These are phyloP conservation scores for Megalops atlanticus DNA, from an alignment of 2,113 vertebrate species.

Conservation along the genomic window DNA sequence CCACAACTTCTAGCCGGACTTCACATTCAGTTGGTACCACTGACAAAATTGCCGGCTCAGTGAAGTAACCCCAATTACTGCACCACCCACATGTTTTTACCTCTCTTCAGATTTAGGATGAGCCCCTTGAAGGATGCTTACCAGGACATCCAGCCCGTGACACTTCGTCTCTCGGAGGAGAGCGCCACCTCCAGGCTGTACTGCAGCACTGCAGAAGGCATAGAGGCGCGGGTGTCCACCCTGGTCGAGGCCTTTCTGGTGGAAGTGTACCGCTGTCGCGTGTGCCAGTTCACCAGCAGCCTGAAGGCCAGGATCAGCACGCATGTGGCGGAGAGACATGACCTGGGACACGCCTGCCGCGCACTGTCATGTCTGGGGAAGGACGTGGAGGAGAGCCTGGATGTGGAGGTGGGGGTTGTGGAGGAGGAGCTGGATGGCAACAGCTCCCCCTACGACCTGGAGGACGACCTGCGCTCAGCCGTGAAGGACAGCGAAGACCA, in stretches of 20 bases:
- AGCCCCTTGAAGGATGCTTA: slow-evolving; percentile 53
- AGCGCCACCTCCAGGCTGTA: slow-evolving; percentile 46
- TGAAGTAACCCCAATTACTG: background rate
- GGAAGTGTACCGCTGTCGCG: slow-evolving; percentile 56
- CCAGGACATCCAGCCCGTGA: slow-evolving; percentile 45
- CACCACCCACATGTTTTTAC: background rate
- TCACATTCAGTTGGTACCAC: background rate
- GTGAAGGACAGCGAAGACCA: slow-evolving; percentile 60
- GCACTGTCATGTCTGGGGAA: slow-evolving; percentile 38
- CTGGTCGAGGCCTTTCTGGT: slow-evolving; percentile 68
- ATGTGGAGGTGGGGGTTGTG: slow-evolving; percentile 33
- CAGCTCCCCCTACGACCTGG: slow-evolving; percentile 31
- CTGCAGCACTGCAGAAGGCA: slow-evolving; percentile 48
- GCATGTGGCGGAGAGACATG: slow-evolving; percentile 48
- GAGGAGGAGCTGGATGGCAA: slow-evolving; percentile 34
- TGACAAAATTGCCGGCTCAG: background rate
- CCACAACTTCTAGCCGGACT: too few species aligned
- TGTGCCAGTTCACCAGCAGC: slow-evolving; percentile 66
- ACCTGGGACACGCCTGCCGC: background rate
- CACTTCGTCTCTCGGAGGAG: slow-evolving; percentile 33
- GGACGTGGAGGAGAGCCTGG: slow-evolving; percentile 36
- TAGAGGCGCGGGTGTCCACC: slow-evolving; percentile 42
- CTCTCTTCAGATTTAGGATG: slow-evolving; percentile 28
- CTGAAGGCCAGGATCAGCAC: slow-evolving; percentile 54
- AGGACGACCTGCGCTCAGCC: slow-evolving; percentile 47